Evolutionary conservation across 1,140 invertebrate genomes (phyloP).

Genomic region (Fopius arisanus): DNA sequence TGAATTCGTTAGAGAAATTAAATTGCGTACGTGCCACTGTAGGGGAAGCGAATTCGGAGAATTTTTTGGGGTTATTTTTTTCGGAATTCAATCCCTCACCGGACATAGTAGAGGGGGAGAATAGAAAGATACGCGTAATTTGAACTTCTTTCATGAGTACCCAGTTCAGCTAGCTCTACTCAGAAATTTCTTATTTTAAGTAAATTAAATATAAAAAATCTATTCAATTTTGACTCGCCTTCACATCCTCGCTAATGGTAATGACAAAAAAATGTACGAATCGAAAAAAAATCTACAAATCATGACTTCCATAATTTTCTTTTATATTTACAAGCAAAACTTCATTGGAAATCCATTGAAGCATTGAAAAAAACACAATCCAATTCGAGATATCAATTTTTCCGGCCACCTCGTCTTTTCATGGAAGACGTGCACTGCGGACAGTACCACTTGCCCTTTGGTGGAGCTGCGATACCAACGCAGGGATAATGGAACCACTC

Average conservation of each 20-base stretch:
- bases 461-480: conserved; percentile 93
- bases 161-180: too few relatives aligned
- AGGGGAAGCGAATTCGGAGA: too few relatives aligned
- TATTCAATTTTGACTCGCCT: not conserved
- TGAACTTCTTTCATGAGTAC: too few relatives aligned
- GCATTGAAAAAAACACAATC: conserved; percentile 8
- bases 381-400: conserved; percentile 66
- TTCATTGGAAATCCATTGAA: not conserved
- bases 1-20: too few relatives aligned
- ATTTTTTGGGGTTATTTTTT: too few relatives aligned
- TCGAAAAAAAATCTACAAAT: not conserved
- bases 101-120: too few relatives aligned
- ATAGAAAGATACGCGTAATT: too few relatives aligned
- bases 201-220: conserved; percentile 13
- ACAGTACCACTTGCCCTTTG: conserved; percentile 99
- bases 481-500: conserved; percentile 99
- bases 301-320: not conserved
- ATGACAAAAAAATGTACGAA: not conserved
- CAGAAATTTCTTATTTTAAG: too few relatives aligned
- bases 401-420: conserved; percentile 81
- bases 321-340: not conserved
- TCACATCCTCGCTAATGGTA: not conserved
- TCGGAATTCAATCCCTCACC: too few relatives aligned
- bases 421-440: conserved; percentile 92
- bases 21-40: too few relatives aligned